phyloP scores from a whole-genome alignment of 1,140 invertebrate genomes.

The Argopecten irradians region DNA sequence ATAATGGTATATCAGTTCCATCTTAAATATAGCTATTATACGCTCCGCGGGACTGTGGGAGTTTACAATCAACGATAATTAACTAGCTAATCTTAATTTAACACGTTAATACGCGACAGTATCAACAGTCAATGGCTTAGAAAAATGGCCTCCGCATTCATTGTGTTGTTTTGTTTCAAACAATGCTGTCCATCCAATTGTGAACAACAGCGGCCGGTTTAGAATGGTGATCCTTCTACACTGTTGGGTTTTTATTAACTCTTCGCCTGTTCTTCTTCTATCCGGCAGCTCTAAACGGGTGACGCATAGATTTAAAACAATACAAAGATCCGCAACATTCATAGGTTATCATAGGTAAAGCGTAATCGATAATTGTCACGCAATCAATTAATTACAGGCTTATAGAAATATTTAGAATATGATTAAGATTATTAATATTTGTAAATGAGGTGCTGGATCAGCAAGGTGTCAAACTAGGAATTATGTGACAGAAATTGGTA shows the following conservation, averaged over 20 bases:
- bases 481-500: background rate
- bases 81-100: background rate
- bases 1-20: background rate
- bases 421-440: background rate
- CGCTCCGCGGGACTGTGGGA: background rate
- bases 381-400: background rate
- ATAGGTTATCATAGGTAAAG: background rate
- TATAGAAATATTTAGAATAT: background rate
- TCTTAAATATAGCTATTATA: background rate
- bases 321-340: background rate
- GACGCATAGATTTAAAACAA: background rate
- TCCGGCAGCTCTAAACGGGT: background rate
- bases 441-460: background rate
- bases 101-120: background rate
- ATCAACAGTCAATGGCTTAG: background rate
- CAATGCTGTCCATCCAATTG: background rate
- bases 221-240: background rate
- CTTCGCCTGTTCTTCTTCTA: background rate
- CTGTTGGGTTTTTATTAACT: background rate
- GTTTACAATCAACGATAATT: conserved; percentile 1
- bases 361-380: background rate
- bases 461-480: background rate
- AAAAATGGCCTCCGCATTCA: background rate
- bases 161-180: background rate
- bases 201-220: background rate